These are phyloP conservation scores for Todiramphus saurophagus DNA, from an alignment of 2,113 vertebrate genomes.

Conservation along the genomic window DNA sequence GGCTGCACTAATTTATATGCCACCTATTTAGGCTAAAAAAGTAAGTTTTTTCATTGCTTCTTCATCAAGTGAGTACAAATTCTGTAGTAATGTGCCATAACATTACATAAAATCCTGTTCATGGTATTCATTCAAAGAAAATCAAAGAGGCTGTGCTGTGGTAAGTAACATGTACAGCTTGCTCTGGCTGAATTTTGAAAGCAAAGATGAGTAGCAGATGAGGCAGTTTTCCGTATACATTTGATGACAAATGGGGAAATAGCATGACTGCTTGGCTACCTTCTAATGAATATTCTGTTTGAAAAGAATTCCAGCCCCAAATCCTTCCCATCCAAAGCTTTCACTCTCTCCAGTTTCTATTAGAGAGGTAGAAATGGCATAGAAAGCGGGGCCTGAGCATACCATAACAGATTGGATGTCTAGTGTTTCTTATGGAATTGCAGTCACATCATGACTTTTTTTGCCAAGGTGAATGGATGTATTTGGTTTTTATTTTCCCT, in stretches of 20 bases:
- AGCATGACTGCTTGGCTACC: not conserved
- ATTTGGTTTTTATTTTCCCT: not conserved
- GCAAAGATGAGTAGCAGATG: not conserved
- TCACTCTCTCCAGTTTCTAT: not conserved
- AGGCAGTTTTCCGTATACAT: not conserved
- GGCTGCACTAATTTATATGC: not conserved
- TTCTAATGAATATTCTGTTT: not conserved
- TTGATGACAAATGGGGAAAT: not conserved
- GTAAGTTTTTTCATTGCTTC: not conserved
- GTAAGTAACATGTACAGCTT: not conserved
- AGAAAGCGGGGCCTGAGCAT: not conserved
- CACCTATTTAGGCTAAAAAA: not conserved
- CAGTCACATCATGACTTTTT: not conserved
- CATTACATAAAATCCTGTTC: not conserved
- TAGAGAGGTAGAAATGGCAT: not conserved
- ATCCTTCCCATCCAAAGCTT: not conserved
- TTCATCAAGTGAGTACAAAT: not conserved
- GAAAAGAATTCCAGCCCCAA: not conserved
- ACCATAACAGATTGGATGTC: not conserved
- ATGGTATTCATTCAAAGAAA: not conserved
- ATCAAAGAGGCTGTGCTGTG: not conserved
- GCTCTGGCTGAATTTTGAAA: not conserved
- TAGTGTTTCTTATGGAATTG: not conserved
- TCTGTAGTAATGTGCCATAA: not conserved
- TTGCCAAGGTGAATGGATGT: not conserved